A percentile compares a stretch with the other conserved stretches of the same genome.
phyloP scores from a whole-genome alignment of 2,797 vertebrate species.

The Poeciliopsis gracilis region DNA sequence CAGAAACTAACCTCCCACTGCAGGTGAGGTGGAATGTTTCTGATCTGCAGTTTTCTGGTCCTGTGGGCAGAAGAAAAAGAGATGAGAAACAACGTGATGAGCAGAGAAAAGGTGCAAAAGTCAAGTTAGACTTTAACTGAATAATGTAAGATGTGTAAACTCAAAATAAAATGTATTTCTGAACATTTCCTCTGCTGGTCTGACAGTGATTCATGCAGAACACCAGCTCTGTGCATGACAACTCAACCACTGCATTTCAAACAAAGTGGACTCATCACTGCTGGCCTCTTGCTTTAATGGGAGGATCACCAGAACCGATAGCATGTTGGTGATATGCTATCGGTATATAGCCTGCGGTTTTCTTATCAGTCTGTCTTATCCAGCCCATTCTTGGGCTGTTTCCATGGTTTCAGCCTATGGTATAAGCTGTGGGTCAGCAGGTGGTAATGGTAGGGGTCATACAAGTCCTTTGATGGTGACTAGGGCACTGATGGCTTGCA shows the following conservation, averaged over 20 bases:
- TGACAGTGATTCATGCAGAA: neutral
- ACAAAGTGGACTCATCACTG: neutral
- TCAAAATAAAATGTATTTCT: neutral
- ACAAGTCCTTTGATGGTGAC: constrained; percentile 40
- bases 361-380: constrained; percentile 51
- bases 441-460: constrained; percentile 49
- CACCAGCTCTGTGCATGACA: neutral
- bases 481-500: constrained; percentile 54
- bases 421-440: constrained; percentile 28
- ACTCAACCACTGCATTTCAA: neutral
- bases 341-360: constrained; percentile 42
- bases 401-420: constrained; percentile 67
- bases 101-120: neutral
- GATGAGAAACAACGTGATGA: neutral
- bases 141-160: neutral
- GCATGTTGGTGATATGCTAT: constrained; percentile 20
- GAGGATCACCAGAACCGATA: neutral
- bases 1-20: constrained; percentile 91
- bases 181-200: neutral
- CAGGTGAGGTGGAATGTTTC: constrained; percentile 95
- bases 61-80: constrained; percentile 69
- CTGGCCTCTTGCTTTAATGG: neutral
- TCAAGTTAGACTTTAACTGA: neutral
- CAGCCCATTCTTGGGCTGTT: constrained; percentile 63
- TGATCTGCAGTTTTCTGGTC: constrained; percentile 95